Evolutionary conservation across 2,113 vertebrate species (phyloP), one percentile per base, ranked within the genome.

Genomic region (Xenus cinereus): DNA sequence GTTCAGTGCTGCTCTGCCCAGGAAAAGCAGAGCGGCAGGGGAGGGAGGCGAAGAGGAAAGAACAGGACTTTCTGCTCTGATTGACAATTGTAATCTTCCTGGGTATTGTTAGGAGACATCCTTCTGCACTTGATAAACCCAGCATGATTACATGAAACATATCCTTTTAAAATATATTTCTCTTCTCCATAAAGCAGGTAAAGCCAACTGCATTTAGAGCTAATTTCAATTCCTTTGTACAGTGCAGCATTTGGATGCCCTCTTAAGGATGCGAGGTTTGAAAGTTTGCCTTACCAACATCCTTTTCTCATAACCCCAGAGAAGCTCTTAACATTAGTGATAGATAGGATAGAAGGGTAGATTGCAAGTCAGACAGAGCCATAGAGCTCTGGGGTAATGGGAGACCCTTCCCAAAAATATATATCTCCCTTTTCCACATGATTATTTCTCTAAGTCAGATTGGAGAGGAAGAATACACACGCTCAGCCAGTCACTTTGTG

Each of bases 181-280:
- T 91, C 81, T 73, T 67, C 78, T 76, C 81, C 81, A 79, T 66
- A 79, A 87, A 92, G 86, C 77, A n/a, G 37, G 81, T 67, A 89
- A 96, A 96, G 91, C 63, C 77, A 91, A 89, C 68, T 76, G 95
- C 80, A 91, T 92, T 94, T 82, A 82, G 56, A 94, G 83, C 79
- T 92, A 68, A 96, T 94, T 94, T 93, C 76, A 53, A 21, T 75
- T 77, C 96, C 86, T 92, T 93, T 96, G 89, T 82, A 82, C 80
- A 91, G 84, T 79, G 90, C 43, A 96, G 97, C 90, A 95, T 96
- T 97, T 95, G 92, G 94, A 97, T 95, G 94, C 95, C 96, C 95
- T 95, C 94, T 95, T 97, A 96, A 97, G 95, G 93, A 97, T 87
- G 92, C 80, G 14, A 23, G 86, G 86, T 82, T 96, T 68, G 94